A percentile compares a stretch with the other conserved stretches of the same genome.
Evolutionary conservation across 2,113 vertebrate genomes (phyloP).

Genomic region (Paramormyrops kingsleyae): DNA sequence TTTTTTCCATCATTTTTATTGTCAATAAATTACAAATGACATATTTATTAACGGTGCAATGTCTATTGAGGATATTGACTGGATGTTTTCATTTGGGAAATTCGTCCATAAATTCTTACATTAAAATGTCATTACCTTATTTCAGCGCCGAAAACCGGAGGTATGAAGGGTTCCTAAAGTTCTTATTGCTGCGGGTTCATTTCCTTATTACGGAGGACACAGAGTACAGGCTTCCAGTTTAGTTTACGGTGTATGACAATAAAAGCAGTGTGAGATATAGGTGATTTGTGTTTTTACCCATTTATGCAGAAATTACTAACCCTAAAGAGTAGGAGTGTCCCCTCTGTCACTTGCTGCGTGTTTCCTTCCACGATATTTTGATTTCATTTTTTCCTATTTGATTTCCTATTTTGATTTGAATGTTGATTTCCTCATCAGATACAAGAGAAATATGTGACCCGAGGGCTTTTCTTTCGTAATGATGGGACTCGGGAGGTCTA

Average conservation of each 20-base stretch:
- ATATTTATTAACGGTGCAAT: background rate
- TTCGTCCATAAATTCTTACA: background rate
- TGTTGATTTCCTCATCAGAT: background rate
- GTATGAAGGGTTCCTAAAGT: background rate
- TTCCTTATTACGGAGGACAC: background rate
- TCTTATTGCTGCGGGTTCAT: background rate
- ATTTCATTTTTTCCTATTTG: no score
- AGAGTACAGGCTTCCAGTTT: background rate
- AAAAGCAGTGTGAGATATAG: background rate
- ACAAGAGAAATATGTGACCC: background rate
- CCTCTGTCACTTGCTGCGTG: background rate
- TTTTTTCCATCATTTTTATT: background rate
- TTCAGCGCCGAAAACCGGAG: background rate
- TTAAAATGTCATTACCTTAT: background rate
- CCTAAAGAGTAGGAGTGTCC: background rate
- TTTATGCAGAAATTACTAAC: background rate
- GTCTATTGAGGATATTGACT: background rate
- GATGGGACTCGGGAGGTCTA: background rate
- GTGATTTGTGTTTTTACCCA: background rate
- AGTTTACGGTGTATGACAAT: background rate
- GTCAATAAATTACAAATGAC: background rate
- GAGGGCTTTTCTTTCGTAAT: background rate
- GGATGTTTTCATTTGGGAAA: background rate
- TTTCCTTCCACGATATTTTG: background rate
- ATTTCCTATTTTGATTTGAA: no score